These are phyloP conservation scores for Acipenser transmontanus DNA, from an alignment of 2,797 vertebrate species.

Conservation along the genomic window DNA sequence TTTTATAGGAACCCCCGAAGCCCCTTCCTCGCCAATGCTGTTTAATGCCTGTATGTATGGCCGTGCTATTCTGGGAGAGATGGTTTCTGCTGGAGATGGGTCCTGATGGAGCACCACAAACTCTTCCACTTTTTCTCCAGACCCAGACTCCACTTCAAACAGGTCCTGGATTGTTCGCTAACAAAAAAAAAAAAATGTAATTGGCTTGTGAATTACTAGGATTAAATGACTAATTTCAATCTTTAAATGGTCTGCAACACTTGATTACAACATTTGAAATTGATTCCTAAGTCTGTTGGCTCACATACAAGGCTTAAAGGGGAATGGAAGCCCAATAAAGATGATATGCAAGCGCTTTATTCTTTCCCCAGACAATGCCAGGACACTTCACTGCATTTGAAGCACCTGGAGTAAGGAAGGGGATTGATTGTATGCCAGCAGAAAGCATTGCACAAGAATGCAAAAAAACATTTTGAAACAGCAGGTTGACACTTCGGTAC, in stretches of 20 bases:
- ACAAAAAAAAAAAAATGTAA: constrained; percentile 9
- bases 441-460: too few relatives aligned
- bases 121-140: constrained; percentile 91
- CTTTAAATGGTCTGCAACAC: neutral
- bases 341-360: constrained; percentile 3
- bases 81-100: constrained; percentile 83
- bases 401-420: constrained; percentile 18
- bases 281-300: neutral
- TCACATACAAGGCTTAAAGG: neutral
- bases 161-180: constrained; percentile 96
- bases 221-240: constrained; percentile 1
- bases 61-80: constrained; percentile 85
- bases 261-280: neutral
- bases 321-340: neutral
- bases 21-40: constrained; percentile 69
- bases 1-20: constrained; percentile 26
- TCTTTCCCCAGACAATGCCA: constrained; percentile 20
- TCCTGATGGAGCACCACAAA: constrained; percentile 96
- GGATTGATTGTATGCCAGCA: constrained; percentile 2
- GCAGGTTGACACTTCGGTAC: constrained; percentile 47
- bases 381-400: constrained; percentile 3
- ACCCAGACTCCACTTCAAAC: constrained; percentile 90
- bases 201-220: neutral
- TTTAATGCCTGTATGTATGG: constrained; percentile 93
- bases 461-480: rapidly evolving